These are phyloP conservation scores for Opisthocomus hoazin DNA, from an alignment of 2,113 vertebrate species.

Conservation along the genomic window DNA sequence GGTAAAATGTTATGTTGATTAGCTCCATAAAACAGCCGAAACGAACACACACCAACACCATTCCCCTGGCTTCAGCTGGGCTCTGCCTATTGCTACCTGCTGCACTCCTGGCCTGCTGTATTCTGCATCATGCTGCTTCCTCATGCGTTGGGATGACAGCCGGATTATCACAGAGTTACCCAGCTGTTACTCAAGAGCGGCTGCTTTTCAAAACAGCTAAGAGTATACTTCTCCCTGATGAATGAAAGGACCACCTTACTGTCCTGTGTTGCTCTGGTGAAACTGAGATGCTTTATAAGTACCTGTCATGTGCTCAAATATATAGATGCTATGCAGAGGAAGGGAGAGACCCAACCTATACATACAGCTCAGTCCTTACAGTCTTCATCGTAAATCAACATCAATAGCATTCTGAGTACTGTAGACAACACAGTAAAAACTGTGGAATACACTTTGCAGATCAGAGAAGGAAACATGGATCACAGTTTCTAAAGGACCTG, in stretches of 20 bases:
- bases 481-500: neutral
- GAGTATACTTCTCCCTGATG: neutral
- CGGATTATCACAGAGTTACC: accelerated
- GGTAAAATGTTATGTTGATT: neutral
- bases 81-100: neutral
- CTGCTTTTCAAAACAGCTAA: neutral
- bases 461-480: neutral
- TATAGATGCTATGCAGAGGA: neutral
- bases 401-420: neutral
- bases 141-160: neutral
- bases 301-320: neutral
- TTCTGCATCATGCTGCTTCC: neutral
- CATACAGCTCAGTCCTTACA: neutral
- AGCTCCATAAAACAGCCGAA: neutral
- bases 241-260: neutral
- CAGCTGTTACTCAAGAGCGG: too few species aligned
- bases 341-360: neutral
- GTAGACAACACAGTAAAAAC: neutral
- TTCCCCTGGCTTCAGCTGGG: neutral
- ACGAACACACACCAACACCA: neutral
- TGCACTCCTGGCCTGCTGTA: neutral
- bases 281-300: neutral
- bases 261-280: neutral
- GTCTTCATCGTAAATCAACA: neutral
- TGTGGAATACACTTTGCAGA: neutral